These are phyloP conservation scores for Agelastica alni DNA, from an alignment of 2,888 invertebrate species.

Conservation along the genomic window DNA sequence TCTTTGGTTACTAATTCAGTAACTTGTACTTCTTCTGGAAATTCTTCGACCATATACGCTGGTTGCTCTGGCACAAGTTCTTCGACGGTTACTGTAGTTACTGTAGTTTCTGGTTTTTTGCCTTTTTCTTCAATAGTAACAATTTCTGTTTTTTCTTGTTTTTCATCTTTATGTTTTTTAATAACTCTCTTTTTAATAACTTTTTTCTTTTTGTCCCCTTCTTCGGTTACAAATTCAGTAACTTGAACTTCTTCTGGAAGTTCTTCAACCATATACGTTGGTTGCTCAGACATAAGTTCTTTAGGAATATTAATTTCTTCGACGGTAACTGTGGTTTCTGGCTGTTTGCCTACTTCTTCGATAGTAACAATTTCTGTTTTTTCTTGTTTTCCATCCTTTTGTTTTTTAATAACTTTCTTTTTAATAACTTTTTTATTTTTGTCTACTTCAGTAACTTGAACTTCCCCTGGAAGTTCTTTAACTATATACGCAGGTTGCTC, in stretches of 20 bases:
- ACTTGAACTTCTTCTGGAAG: constrained; percentile 52
- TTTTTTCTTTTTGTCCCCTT: constrained; percentile 36
- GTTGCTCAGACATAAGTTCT: constrained; percentile 25
- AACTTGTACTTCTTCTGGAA: constrained; percentile 39
- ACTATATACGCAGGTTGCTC: constrained; percentile 30
- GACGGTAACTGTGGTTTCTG: constrained; percentile 40
- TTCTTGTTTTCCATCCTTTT: constrained; percentile 48
- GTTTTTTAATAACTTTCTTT: constrained; percentile 50
- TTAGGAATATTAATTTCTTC: constrained; percentile 40
- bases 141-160: constrained; percentile 51
- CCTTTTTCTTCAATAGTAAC: constrained; percentile 46
- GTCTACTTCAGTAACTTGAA: constrained; percentile 34
- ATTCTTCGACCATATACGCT: constrained; percentile 43
- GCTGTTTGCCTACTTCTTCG: constrained; percentile 45
- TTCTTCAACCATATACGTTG: constrained; percentile 47
- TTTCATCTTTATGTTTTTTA: constrained; percentile 52
- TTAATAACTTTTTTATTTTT: constrained; percentile 43
- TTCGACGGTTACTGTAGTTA: constrained; percentile 45
- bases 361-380: constrained; percentile 46
- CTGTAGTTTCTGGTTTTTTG: too few species aligned
- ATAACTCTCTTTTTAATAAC: constrained; percentile 46
- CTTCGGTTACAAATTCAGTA: too few species aligned
- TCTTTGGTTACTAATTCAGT: constrained; percentile 49
- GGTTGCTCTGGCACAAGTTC: constrained; percentile 44
- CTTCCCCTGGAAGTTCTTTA: constrained; percentile 40